phyloP scores from a whole-genome alignment of 1,140 invertebrate species.

The Drosophila erecta region DNA sequence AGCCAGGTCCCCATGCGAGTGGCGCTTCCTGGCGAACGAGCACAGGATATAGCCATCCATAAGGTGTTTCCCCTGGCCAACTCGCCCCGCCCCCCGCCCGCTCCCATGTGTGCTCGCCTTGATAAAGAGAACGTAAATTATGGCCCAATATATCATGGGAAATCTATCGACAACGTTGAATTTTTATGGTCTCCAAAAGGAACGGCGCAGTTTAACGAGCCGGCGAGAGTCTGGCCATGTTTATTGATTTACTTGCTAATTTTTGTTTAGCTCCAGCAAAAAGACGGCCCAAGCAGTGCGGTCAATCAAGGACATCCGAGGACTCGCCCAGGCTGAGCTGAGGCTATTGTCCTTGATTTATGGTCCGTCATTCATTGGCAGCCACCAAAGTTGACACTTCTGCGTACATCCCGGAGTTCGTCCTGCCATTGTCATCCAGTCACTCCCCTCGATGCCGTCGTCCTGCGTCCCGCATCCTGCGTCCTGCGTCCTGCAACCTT shows the following conservation, averaged over 20 bases:
- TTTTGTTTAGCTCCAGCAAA: slow-evolving; percentile 18
- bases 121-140: slow-evolving; percentile 53
- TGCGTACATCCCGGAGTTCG: slow-evolving; percentile 37
- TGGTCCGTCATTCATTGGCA: slow-evolving; percentile 53
- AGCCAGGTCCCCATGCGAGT: slow-evolving; percentile 34
- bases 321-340: slow-evolving; percentile 1
- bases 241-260: slow-evolving; percentile 55
- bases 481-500: slow-evolving; percentile 1
- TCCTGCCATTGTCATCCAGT: slow-evolving; percentile 40
- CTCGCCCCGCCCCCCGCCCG: not conserved
- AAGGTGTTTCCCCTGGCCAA: slow-evolving; percentile 38
- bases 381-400: slow-evolving; percentile 61
- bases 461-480: not conserved
- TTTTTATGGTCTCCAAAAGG: slow-evolving; percentile 45
- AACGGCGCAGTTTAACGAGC: slow-evolving; percentile 47
- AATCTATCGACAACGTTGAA: slow-evolving; percentile 51
- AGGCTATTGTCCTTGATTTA: slow-evolving; percentile 60
- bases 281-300: slow-evolving; percentile 28
- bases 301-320: slow-evolving; percentile 62
- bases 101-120: slow-evolving; percentile 37
- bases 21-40: slow-evolving; percentile 41
- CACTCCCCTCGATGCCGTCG: slow-evolving; percentile 21
- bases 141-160: slow-evolving; percentile 50
- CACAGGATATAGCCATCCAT: slow-evolving; percentile 51
- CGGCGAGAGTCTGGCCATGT: slow-evolving; percentile 48